These are phyloP conservation scores for Venustaconcha ellipsiformis DNA, from an alignment of 1,140 invertebrate genomes.

Conservation along the genomic window DNA sequence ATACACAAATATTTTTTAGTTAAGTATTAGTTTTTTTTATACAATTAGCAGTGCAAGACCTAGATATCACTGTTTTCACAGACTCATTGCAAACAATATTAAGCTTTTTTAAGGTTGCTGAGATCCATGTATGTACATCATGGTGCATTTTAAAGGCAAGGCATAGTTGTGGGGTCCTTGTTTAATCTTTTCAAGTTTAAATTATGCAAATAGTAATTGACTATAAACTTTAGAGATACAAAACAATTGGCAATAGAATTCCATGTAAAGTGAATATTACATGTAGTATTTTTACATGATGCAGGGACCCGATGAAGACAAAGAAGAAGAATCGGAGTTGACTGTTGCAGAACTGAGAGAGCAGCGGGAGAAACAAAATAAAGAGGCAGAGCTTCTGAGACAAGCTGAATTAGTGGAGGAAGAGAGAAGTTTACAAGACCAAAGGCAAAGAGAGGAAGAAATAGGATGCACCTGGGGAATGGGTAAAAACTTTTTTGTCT, in stretches of 20 bases:
- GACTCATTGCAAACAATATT: too few relatives aligned
- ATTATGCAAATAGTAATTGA: too few relatives aligned
- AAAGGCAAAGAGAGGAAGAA: slow-evolving; percentile 54
- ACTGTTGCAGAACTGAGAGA: slow-evolving; percentile 84
- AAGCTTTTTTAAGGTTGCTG: too few relatives aligned
- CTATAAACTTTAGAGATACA: too few relatives aligned
- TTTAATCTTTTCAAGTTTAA: too few relatives aligned
- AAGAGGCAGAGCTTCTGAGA: slow-evolving; percentile 71
- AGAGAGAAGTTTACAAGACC: slow-evolving; percentile 65
- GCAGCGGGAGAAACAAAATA: slow-evolving; percentile 64
- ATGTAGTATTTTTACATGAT: background rate
- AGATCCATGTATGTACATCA: too few relatives aligned
- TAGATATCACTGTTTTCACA: too few relatives aligned
- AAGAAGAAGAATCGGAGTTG: slow-evolving; percentile 86
- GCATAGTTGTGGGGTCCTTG: too few relatives aligned
- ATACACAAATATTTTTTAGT: background rate
- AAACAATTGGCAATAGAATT: too few relatives aligned
- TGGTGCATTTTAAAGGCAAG: too few relatives aligned
- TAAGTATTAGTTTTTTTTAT: background rate
- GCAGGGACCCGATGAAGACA: slow-evolving; percentile 84
- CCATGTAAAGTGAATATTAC: too few relatives aligned
- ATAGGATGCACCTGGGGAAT: slow-evolving; percentile 90
- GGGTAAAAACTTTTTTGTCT: slow-evolving; percentile 72
- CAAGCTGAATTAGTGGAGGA: slow-evolving; percentile 68
- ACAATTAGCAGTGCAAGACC: too few relatives aligned